A percentile compares a stretch with the other conserved stretches of the same genome.
phyloP scores from a whole-genome alignment of 1,140 invertebrate species.

The Bombus huntii region DNA sequence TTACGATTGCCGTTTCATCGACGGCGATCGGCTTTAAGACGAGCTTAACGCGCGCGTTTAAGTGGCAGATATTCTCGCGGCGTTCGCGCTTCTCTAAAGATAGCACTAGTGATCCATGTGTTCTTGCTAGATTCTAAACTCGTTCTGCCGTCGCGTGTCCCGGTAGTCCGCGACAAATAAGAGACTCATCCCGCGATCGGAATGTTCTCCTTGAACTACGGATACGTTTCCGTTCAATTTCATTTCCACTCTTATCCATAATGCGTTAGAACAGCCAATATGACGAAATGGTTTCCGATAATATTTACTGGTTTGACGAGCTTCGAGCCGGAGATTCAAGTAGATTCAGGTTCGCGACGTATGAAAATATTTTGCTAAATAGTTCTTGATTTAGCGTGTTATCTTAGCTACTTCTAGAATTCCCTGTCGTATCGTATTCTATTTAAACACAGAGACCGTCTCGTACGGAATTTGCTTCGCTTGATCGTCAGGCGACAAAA shows the following conservation, averaged over 20 bases:
- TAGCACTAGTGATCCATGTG: slow-evolving; percentile 64
- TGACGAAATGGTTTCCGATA: not conserved
- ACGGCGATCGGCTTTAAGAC: not conserved
- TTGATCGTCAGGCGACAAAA: not conserved
- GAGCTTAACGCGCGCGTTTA: slow-evolving; percentile 26
- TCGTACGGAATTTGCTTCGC: not conserved
- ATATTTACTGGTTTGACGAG: not conserved
- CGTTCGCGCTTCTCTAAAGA: slow-evolving; percentile 66
- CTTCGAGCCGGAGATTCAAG: too few species aligned
- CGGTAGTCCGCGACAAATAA: slow-evolving; percentile 4
- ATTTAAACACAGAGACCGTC: not conserved
- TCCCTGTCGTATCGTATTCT: not conserved
- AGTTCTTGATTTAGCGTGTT: not conserved
- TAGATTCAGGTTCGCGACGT: too few species aligned
- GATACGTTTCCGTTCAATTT: not conserved
- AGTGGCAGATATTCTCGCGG: slow-evolving; percentile 58
- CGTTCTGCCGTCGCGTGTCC: slow-evolving; percentile 39
- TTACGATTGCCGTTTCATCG: slow-evolving; percentile 10
- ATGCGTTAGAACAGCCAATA: not conserved
- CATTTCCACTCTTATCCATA: not conserved
- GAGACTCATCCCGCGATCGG: not conserved
- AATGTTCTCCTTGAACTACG: not conserved
- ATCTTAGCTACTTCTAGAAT: not conserved
- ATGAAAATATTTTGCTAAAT: slow-evolving; percentile 5
- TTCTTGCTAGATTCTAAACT: slow-evolving; percentile 57